These are phyloP conservation scores for Anthoscopus minutus DNA, from an alignment of 2,113 vertebrate genomes.

Conservation along the genomic window DNA sequence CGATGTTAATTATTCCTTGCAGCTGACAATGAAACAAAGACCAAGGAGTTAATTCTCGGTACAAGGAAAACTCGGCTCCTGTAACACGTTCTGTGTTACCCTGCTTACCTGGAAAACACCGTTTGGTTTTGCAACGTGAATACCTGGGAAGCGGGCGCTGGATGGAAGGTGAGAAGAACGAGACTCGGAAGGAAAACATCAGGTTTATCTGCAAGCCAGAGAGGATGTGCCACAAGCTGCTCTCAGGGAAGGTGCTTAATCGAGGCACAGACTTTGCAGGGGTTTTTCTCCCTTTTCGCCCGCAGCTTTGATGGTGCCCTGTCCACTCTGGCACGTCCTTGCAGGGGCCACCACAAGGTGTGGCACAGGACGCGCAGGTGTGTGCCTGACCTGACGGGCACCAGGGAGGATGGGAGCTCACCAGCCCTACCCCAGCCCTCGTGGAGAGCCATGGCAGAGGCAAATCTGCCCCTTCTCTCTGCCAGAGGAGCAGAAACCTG, in stretches of 20 bases:
- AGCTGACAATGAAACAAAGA: background rate
- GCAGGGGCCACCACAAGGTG: rapidly evolving
- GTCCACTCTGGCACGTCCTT: background rate
- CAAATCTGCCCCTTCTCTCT: background rate
- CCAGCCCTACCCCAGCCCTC: background rate
- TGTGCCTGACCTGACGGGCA: background rate
- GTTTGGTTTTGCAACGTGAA: background rate
- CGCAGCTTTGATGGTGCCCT: background rate
- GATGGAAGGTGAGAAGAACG: background rate
- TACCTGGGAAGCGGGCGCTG: background rate
- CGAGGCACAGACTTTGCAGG: background rate
- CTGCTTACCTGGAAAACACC: background rate
- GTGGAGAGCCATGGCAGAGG: rapidly evolving
- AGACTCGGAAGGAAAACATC: background rate
- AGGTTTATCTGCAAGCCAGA: background rate
- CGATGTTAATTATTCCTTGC: conserved; percentile 27
- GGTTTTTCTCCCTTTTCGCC: background rate
- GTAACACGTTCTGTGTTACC: background rate
- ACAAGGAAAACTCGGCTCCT: background rate
- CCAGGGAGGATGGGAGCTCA: background rate
- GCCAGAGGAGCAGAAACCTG: background rate
- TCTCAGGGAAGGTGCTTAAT: background rate
- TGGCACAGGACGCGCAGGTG: rapidly evolving
- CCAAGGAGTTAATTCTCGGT: conserved; percentile 43
- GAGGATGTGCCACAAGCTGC: background rate